phyloP scores from a whole-genome alignment of 2,888 invertebrate genomes.

The Seira sanloemensis region DNA sequence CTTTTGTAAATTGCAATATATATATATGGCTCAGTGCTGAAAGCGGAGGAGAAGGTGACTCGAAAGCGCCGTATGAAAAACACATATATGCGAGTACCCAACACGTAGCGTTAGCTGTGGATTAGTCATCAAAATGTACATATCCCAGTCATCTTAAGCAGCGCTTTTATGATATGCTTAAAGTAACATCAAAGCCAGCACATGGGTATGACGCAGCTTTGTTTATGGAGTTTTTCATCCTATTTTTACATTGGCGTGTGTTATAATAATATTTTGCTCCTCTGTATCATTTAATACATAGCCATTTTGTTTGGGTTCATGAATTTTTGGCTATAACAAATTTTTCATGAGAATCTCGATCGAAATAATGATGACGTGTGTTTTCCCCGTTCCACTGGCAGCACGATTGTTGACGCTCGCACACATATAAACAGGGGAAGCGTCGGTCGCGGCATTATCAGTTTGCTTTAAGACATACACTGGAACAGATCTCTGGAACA shows the following conservation, averaged over 20 bases:
- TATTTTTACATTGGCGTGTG: constrained; percentile 9
- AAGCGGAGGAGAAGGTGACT: not conserved
- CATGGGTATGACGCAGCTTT: constrained; percentile 36
- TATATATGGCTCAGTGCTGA: not conserved
- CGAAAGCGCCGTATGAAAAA: not conserved
- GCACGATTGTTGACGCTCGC: not conserved
- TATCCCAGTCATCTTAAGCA: too few species aligned
- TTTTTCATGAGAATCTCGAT: not conserved
- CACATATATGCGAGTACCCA: not conserved
- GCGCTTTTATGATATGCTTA: too few species aligned
- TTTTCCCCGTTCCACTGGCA: not conserved
- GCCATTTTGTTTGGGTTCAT: constrained; percentile 7
- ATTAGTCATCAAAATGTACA: not conserved
- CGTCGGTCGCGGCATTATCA: not conserved
- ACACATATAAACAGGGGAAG: not conserved
- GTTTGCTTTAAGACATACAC: not conserved
- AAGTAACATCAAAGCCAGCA: too few species aligned
- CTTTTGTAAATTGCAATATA: not conserved
- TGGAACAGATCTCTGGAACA: not conserved
- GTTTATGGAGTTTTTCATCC: constrained; percentile 22
- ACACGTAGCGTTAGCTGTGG: not conserved
- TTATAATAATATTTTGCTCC: too few species aligned
- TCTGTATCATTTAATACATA: not conserved
- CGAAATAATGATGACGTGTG: not conserved
- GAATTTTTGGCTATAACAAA: constrained; percentile 13